Percentiles rank a stretch among this genome's conserved stretches.
These are phyloP conservation scores for Tachina fera DNA, from an alignment of 2,888 invertebrate genomes.

Conservation along the genomic window DNA sequence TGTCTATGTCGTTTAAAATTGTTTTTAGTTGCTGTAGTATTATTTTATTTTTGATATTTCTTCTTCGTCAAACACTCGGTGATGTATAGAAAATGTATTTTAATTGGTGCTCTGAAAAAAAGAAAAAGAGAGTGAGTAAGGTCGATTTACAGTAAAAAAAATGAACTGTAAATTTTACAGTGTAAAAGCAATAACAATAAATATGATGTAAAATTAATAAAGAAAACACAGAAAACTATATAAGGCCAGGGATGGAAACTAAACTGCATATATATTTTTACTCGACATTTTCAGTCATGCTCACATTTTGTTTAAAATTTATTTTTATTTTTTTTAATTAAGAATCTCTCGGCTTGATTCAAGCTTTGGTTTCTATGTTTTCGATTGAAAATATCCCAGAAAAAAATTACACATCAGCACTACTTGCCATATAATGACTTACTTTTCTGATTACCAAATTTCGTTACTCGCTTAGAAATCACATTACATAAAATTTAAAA, in stretches of 20 bases:
- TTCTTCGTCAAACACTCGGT: conserved; percentile 19
- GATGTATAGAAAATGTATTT: neutral
- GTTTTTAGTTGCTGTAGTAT: neutral
- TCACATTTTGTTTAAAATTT: too few relatives aligned
- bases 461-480: too few relatives aligned
- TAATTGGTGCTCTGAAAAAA: conserved; percentile 25
- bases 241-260: conserved; percentile 12
- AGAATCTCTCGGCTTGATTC: too few relatives aligned
- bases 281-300: too few relatives aligned
- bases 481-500: too few relatives aligned
- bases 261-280: too few relatives aligned
- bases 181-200: conserved; percentile 27
- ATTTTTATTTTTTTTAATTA: too few relatives aligned
- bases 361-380: too few relatives aligned
- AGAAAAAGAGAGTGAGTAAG: conserved; percentile 62
- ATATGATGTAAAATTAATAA: conserved; percentile 17
- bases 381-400: too few relatives aligned
- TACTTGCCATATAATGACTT: too few relatives aligned
- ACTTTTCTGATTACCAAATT: too few relatives aligned
- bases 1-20: conserved; percentile 4
- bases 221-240: neutral
- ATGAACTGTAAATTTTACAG: neutral
- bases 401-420: too few relatives aligned
- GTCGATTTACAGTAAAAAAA: conserved; percentile 56
- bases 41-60: conserved; percentile 16